These are phyloP conservation scores for Steinernema carpocapsae DNA, from an alignment of 2,888 invertebrate species.

Conservation along the genomic window DNA sequence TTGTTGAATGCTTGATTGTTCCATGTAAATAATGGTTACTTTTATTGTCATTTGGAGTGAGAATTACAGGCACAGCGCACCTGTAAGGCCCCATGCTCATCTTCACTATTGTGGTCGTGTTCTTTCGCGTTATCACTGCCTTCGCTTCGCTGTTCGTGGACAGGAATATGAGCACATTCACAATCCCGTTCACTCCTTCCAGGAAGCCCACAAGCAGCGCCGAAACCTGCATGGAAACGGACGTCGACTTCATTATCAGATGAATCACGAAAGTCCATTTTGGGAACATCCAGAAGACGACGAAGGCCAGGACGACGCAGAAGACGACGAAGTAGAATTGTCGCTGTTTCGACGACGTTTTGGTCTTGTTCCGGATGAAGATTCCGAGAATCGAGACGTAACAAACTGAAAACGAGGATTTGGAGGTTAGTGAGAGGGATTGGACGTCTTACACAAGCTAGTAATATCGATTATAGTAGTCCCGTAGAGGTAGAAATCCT, in stretches of 20 bases:
- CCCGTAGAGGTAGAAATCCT: constrained; percentile 19
- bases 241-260: background rate
- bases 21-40: no score
- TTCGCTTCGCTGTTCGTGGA: background rate
- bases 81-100: background rate
- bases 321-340: constrained; percentile 22
- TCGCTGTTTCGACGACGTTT: background rate
- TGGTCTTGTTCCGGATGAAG: background rate
- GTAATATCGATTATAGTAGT: background rate
- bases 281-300: constrained; percentile 21
- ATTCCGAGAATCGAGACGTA: background rate
- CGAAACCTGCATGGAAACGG: background rate
- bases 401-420: background rate
- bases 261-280: constrained; percentile 2
- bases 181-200: constrained; percentile 13
- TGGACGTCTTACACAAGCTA: background rate
- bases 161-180: background rate
- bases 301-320: constrained; percentile 12
- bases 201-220: constrained; percentile 9
- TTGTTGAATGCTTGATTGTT: no score
- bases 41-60: no score
- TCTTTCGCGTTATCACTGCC: background rate
- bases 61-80: background rate
- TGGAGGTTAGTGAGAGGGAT: background rate
- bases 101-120: background rate